Evolutionary conservation across 2,113 vertebrate genomes (phyloP), one percentile per base, ranked within the genome.

Genomic region (Chaetorhynchus papuensis): DNA sequence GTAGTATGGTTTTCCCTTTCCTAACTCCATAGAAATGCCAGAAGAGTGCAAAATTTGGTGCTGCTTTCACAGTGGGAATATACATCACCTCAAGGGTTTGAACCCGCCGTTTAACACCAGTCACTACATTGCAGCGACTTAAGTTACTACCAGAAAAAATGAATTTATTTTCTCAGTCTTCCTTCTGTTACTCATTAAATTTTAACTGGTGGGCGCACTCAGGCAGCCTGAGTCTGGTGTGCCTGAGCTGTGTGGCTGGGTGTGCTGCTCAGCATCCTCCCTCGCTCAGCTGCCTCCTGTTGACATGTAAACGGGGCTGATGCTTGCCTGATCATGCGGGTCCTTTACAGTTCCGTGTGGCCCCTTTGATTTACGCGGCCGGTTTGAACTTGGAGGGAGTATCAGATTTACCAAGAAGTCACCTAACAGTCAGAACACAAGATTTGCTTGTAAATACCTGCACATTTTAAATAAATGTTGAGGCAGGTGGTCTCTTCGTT

Each of bases 391-490:
- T 72, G 18, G 71, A 81, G 52, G 53, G 59, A 68, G 61, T 83
- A 91, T 95, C 87, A 59, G 54, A 44, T 95, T 93, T 91, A 75
- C 72, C 19, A 28, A 86, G 89, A 80, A 87, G 39, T 56, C 75
- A 23, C 70, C 71, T 68, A 83, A 54, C 59, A 41, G 19, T 65
- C 4, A 4, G 77, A 93, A 52, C 42, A 33, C 26, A 31, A 13
- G 26, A 69, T 91, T 90, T 92, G 60, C 94, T 92, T 96, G 92
- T 97, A 95, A 96, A 95, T 95, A 96, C 95, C 85, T 94, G 86
- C 63, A 64, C 49, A 33, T 94, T 94, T 94, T 79, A 92, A 89
- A 92, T 59, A 80, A 85, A 74, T 47, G 91, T 72, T 94, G 65
- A 92, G 77, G 82, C 89, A 94, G 89, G 90, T 94, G 95, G 91